Base-by-base conservation (phyloP, 1,140 invertebrate genomes). In the Drosophila miranda region DNA sequence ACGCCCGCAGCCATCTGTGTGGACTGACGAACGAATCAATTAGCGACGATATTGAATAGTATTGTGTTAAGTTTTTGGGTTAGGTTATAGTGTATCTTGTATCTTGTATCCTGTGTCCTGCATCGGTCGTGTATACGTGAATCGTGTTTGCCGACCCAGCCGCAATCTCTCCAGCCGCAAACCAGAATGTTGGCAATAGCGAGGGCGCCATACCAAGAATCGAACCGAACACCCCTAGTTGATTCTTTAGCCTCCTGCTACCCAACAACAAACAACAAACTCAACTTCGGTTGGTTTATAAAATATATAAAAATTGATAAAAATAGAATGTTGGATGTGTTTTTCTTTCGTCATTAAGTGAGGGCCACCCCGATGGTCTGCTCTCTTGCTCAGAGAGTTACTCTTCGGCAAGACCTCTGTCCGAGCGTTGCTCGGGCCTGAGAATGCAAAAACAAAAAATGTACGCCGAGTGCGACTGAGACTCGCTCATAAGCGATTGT, bases 251-350 rank as follows among this genome's bases (percentile, higher is more conserved):
- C 74, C 68, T 69, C 61, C 50, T 56, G 51, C 45, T 52, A 57
- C 42, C 58, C 75, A 78, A 66, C 51, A 78, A 83, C 79, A 86
- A 83, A 74, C 73, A 70, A 76, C 58, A 69, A 83, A 83, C 78
- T 84, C 81, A 77, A 84, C 81, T 34, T 66, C 51, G 82, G 82
- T 87, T 87, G 82, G 78, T 87, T 75, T 86, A 77, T 38, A 87
- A 87, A 76, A 84, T 86, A 84, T 75, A 75, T 81, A 86, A 86
- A 86, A 86, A 86, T 86, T 87, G 82, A 86, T 84, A 86, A 86
- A 86, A 86, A 86, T 71, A 87, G 81, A 56, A 74, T 51, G 34
- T 43, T 55, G 19, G 63, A 57, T 66, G 66, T 75, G 69, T 77
- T 73, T 69, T 81, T 75, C 44, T 13, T 49, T 16, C 11, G 34